Conservation (phyloP, 2,797 vertebrate genomes). For the Synanceia verrucosa region DNA sequence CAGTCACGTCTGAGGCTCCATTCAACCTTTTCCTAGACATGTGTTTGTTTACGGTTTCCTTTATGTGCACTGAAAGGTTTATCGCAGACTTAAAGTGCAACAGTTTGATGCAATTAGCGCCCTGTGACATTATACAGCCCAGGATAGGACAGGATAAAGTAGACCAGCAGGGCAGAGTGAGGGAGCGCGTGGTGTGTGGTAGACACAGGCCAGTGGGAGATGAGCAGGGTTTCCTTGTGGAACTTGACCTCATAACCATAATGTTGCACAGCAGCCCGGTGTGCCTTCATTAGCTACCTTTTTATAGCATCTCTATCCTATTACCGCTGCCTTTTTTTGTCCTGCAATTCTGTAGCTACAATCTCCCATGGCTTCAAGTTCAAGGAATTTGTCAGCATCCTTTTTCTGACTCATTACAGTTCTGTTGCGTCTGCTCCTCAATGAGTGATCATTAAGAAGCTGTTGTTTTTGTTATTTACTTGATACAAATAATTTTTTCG, state of each 20-base stretch:
- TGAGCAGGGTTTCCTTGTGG: slow-evolving; percentile 53
- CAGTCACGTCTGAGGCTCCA: slow-evolving; percentile 21
- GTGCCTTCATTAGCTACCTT: slow-evolving; percentile 69
- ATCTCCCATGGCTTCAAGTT: slow-evolving; percentile 16
- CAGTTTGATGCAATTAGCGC: slow-evolving; percentile 44
- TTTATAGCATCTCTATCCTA: slow-evolving; percentile 71
- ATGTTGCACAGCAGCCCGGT: slow-evolving; percentile 45
- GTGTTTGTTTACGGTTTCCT: slow-evolving; percentile 23
- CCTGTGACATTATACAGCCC: slow-evolving; percentile 35
- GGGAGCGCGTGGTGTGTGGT: slow-evolving; percentile 6
- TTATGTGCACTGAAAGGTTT: slow-evolving; percentile 33
- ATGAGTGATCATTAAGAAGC: no score
- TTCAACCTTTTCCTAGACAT: slow-evolving; percentile 29
- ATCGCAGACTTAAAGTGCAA: slow-evolving; percentile 28
- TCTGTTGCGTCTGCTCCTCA: neutral
- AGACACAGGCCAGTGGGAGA: slow-evolving; percentile 51
- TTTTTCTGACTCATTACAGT: slow-evolving; percentile 26
- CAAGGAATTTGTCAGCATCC: slow-evolving; percentile 9
- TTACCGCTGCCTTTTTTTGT: slow-evolving; percentile 58
- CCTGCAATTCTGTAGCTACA: slow-evolving; percentile 20
- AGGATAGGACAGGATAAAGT: slow-evolving; percentile 25
- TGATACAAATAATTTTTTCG: neutral
- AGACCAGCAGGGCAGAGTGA: slow-evolving; percentile 7
- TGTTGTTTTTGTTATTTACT: slow-evolving; percentile 10
- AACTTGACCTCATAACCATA: slow-evolving; percentile 67